Conservation (phyloP, 2,113 vertebrate species). For the Pampusana beccarii region DNA sequence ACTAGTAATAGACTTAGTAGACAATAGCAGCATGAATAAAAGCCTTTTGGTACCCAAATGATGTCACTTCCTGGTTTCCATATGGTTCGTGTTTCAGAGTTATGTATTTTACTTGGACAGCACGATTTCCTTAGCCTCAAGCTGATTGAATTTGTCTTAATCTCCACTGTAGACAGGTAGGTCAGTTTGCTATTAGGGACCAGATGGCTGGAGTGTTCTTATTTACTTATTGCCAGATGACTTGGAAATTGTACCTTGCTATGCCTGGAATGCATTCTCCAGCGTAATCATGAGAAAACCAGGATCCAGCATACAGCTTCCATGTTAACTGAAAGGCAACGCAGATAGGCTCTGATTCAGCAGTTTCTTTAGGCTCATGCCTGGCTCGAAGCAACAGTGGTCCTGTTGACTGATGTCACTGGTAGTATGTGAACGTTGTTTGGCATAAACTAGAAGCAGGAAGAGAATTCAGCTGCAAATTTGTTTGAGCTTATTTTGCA, state of each 20-base stretch:
- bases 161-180: background rate
- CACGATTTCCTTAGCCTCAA: constrained; percentile 33
- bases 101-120: background rate
- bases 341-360: background rate
- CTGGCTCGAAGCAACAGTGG: background rate
- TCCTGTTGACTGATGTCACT: background rate
- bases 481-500: background rate
- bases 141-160: constrained; percentile 15
- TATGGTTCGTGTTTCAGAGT: background rate
- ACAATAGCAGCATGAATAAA: background rate
- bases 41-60: background rate
- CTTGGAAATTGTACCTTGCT: constrained; percentile 1
- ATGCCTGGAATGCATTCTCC: constrained; percentile 1
- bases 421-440: background rate
- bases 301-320: background rate
- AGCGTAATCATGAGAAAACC: background rate
- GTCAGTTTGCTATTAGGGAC: background rate
- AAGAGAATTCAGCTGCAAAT: background rate
- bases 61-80: background rate
- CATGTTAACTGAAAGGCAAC: background rate
- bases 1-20: background rate
- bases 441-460: background rate
- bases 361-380: background rate
- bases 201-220: constrained; percentile 20
- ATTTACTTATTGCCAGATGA: constrained; percentile 17